These are phyloP conservation scores for Nettapus auritus DNA, from an alignment of 2,113 vertebrate species.

Conservation along the genomic window DNA sequence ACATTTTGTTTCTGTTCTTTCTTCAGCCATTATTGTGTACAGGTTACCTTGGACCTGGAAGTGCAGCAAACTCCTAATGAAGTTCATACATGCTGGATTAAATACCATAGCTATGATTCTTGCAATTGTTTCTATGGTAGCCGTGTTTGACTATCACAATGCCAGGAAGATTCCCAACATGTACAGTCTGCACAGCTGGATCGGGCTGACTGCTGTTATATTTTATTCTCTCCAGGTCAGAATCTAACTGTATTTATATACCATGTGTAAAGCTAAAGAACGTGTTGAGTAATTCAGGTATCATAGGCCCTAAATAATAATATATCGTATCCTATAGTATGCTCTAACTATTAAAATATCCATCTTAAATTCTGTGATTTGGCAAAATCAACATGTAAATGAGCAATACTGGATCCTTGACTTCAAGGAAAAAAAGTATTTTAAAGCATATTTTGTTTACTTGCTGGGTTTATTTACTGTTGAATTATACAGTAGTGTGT, in stretches of 20 bases:
- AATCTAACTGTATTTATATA: constrained; percentile 38
- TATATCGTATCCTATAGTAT: neutral
- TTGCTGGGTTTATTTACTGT: neutral
- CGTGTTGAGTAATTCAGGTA: neutral
- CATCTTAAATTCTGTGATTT: neutral
- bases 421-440: neutral
- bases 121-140: constrained; percentile 84
- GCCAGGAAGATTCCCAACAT: constrained; percentile 86
- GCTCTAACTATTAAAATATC: neutral
- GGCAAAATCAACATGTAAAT: neutral
- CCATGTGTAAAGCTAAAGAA: neutral
- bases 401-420: neutral
- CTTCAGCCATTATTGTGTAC: constrained; percentile 85
- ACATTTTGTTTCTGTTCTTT: constrained; percentile 39
- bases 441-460: neutral
- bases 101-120: constrained; percentile 84
- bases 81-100: constrained; percentile 92
- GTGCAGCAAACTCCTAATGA: constrained; percentile 93
- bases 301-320: neutral
- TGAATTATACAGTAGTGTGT: neutral
- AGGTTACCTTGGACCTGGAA: constrained; percentile 96
- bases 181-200: constrained; percentile 99
- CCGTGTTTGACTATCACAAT: constrained; percentile 93
- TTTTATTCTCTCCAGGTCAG: constrained; percentile 88
- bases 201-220: constrained; percentile 86